Conservation (phyloP, 1,140 invertebrate genomes). For the Drosophila funebris region DNA sequence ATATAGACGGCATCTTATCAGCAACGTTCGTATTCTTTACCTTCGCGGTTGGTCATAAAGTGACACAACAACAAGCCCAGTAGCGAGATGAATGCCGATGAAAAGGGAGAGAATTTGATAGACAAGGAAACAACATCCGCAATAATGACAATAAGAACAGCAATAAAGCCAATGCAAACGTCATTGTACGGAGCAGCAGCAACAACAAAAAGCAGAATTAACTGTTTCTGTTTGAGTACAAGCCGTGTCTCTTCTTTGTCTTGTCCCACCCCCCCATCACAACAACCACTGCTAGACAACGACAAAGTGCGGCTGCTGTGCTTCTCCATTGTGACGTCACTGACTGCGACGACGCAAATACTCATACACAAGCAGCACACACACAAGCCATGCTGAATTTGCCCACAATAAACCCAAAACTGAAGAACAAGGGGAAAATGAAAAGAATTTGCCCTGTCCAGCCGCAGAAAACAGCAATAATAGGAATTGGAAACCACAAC, state of each 20-base stretch:
- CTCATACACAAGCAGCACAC: slow-evolving; percentile 34
- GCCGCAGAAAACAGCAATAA: slow-evolving; percentile 21
- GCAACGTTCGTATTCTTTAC: slow-evolving; percentile 61
- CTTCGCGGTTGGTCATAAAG: slow-evolving; percentile 50
- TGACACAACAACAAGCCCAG: slow-evolving; percentile 37
- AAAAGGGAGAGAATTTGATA: slow-evolving; percentile 28
- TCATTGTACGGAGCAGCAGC: slow-evolving; percentile 34
- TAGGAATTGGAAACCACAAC: slow-evolving; percentile 57
- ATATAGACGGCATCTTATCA: slow-evolving; percentile 56
- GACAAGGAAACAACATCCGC: slow-evolving; percentile 31
- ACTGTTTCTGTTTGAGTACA: slow-evolving; percentile 25
- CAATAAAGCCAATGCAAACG: slow-evolving; percentile 15
- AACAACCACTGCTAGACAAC: slow-evolving; percentile 22
- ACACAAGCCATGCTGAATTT: slow-evolving; percentile 32
- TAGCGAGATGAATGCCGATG: slow-evolving; percentile 58
- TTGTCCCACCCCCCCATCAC: slow-evolving; percentile 33
- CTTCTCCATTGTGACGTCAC: slow-evolving; percentile 81
- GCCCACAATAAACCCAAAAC: slow-evolving; percentile 35
- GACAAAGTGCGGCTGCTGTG: slow-evolving; percentile 41
- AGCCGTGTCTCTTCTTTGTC: slow-evolving; percentile 39
- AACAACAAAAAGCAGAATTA: slow-evolving; percentile 17
- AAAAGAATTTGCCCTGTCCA: slow-evolving; percentile 34
- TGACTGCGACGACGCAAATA: slow-evolving; percentile 66
- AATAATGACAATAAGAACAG: neutral
- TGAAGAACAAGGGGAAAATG: slow-evolving; percentile 21